Conservation (phyloP, 2,113 vertebrate genomes). For the Halcyon malimbica region DNA sequence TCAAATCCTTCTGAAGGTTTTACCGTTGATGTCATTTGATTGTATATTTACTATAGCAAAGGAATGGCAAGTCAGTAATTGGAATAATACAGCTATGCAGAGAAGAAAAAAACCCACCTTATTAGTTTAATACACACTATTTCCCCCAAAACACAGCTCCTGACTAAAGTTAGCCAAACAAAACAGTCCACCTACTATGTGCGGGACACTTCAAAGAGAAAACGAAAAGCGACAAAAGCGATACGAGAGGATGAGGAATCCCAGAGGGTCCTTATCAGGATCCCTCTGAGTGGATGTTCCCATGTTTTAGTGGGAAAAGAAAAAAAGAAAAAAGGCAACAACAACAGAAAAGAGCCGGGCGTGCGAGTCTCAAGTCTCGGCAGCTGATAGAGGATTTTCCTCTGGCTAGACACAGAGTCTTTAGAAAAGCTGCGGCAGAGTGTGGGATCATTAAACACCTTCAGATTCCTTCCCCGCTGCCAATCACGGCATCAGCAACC, state of each 20-base stretch:
- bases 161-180: neutral
- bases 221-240: slow-evolving; percentile 28
- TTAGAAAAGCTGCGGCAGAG: slow-evolving; percentile 61
- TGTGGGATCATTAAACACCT: slow-evolving; percentile 76
- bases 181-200: neutral
- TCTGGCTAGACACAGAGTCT: slow-evolving; percentile 68
- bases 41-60: neutral
- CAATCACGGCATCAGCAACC: slow-evolving; percentile 59
- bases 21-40: neutral
- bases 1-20: neutral
- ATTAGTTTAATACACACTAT: neutral
- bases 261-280: slow-evolving; percentile 59
- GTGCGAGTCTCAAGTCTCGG: slow-evolving; percentile 31
- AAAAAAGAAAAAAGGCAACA: neutral
- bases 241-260: neutral
- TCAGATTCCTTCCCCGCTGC: slow-evolving; percentile 64
- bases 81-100: neutral
- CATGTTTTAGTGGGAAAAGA: neutral
- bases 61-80: neutral
- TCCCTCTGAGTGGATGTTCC: slow-evolving; percentile 39
- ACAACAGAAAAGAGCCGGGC: slow-evolving; percentile 47
- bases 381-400: slow-evolving; percentile 69
- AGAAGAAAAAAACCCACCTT: neutral
- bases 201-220: slow-evolving; percentile 51
- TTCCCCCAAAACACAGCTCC: neutral